Evolutionary conservation across 1,140 invertebrate genomes (phyloP).

Genomic region (Drosophila tani): DNA sequence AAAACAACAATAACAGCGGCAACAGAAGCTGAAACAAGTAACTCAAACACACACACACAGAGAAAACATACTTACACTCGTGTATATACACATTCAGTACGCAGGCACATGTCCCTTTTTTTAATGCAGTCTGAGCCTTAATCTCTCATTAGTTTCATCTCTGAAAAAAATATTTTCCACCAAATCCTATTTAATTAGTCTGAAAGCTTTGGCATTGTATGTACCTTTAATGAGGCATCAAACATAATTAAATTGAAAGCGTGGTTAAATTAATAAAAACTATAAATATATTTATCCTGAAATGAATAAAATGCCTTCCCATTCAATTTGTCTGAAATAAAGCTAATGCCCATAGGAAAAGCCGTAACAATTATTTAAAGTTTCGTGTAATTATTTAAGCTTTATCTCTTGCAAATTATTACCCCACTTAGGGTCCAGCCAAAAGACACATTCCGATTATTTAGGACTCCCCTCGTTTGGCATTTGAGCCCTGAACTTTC

Average conservation of each 20-base stretch:
- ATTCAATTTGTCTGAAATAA: not conserved
- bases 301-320: accelerated
- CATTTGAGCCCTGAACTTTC: constrained; percentile 39
- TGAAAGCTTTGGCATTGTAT: constrained; percentile 1
- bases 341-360: not conserved
- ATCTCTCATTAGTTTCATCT: constrained; percentile 16
- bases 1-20: constrained; percentile 43
- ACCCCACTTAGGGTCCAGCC: constrained; percentile 36
- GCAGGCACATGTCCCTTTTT: constrained; percentile 18
- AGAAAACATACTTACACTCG: constrained; percentile 6
- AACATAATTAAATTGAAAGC: not conserved
- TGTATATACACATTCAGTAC: constrained; percentile 1
- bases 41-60: constrained; percentile 8
- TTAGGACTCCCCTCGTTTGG: constrained; percentile 15
- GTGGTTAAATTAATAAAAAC: too few species aligned
- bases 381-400: constrained; percentile 10
- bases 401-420: constrained; percentile 42
- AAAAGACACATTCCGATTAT: constrained; percentile 30
- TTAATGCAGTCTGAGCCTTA: constrained; percentile 25
- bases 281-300: not conserved
- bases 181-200: constrained; percentile 14
- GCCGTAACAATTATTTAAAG: constrained; percentile 2
- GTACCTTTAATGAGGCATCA: not conserved
- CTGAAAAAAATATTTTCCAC: not conserved
- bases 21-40: constrained; percentile 31